A percentile compares a stretch with the other conserved stretches of the same genome.
Conservation (phyloP, 2,797 vertebrate species). For the Percopsis omiscomaycus region DNA sequence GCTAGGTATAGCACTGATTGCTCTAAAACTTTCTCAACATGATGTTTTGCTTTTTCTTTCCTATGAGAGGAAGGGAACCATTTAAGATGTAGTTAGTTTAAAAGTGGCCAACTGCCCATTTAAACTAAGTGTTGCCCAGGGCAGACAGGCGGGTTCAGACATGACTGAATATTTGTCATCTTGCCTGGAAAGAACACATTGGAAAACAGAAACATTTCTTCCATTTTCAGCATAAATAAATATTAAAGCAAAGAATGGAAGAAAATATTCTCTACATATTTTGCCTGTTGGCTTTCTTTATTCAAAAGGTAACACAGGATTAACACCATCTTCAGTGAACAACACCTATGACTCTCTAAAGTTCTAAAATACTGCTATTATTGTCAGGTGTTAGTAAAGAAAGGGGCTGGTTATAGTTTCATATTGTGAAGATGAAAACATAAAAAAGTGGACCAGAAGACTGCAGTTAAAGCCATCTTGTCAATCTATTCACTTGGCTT, state of each 20-base stretch:
- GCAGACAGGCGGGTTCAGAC: conserved; percentile 31
- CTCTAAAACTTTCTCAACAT: neutral
- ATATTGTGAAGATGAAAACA: no score
- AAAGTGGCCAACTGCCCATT: conserved; percentile 26
- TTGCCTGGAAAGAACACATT: conserved; percentile 3
- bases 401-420: no score
- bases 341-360: no score
- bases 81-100: conserved; percentile 22
- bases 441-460: neutral
- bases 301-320: neutral
- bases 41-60: conserved; percentile 13
- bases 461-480: neutral
- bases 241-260: conserved; percentile 5
- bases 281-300: neutral
- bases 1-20: neutral
- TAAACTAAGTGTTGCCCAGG: conserved; percentile 33
- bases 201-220: conserved; percentile 7
- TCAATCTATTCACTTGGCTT: conserved; percentile 25
- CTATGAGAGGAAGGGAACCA: conserved; percentile 23
- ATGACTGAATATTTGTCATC: conserved; percentile 9
- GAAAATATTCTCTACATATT: neutral
- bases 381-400: no score
- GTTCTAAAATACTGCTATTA: no score
- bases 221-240: neutral
- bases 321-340: neutral